phyloP scores from a whole-genome alignment of 2,888 invertebrate genomes.

The Coelopa pilipes region DNA sequence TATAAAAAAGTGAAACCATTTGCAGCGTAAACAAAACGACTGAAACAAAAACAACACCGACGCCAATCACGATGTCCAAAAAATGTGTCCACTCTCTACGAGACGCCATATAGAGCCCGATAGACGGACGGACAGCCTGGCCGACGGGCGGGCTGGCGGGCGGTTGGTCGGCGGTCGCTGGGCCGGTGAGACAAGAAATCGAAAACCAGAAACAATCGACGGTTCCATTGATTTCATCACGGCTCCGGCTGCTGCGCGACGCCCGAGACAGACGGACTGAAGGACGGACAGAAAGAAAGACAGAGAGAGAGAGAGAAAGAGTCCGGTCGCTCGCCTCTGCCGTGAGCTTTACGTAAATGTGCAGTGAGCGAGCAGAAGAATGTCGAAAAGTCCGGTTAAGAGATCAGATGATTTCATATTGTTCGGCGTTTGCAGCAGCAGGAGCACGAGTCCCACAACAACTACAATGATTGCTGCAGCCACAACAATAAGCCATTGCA shows the following conservation, averaged over 20 bases:
- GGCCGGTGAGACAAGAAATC: no score
- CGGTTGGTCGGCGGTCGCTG: no score
- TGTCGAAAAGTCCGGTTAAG: not conserved
- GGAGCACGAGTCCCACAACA: no score
- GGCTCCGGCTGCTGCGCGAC: no score
- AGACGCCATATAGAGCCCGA: not conserved
- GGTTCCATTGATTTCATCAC: slow-evolving; percentile 4
- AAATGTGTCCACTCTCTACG: not conserved
- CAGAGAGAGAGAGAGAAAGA: no score
- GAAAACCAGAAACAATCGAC: not conserved
- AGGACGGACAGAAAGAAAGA: no score
- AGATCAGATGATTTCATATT: slow-evolving; percentile 3
- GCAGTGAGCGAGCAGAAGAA: not conserved
- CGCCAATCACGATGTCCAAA: not conserved
- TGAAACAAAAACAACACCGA: not conserved
- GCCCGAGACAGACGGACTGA: no score
- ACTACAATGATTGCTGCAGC: no score
- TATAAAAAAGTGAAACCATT: slow-evolving; percentile 13
- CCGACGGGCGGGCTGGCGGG: no score
- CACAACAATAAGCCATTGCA: no score
- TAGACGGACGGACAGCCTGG: no score
- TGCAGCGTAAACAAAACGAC: not conserved
- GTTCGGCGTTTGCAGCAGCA: not conserved
- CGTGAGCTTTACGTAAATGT: not conserved
- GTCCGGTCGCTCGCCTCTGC: no score